These are phyloP conservation scores for Anneissia japonica DNA, from an alignment of 35 echinoderm and acorn worm genomes.

Conservation along the genomic window DNA sequence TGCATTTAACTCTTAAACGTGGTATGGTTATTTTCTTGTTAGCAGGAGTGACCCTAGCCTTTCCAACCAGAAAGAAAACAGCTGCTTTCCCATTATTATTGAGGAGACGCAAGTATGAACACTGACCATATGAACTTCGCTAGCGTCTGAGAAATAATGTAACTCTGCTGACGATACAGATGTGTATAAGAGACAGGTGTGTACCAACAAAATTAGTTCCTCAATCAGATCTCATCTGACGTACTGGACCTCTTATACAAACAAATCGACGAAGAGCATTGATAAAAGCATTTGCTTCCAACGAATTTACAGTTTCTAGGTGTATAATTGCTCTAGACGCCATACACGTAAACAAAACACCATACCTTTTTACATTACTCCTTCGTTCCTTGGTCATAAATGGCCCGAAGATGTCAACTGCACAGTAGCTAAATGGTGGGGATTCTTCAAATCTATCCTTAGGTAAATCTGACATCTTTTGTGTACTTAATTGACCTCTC, in stretches of 20 bases:
- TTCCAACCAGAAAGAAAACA: background rate
- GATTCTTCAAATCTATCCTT: too few relatives aligned
- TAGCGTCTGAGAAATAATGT: conserved; percentile 1
- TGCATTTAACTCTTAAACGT: background rate
- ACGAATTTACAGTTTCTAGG: background rate
- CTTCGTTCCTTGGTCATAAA: background rate
- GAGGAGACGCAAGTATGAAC: background rate
- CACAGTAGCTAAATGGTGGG: conserved; percentile 15
- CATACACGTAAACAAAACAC: conserved; percentile 18
- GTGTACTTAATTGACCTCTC: too few relatives aligned
- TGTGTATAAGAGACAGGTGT: too few relatives aligned
- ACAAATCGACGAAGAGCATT: conserved; percentile 19
- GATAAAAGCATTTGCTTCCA: conserved; percentile 12
- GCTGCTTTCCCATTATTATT: background rate
- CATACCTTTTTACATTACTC: background rate
- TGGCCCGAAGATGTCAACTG: conserved; percentile 19
- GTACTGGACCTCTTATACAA: too few relatives aligned
- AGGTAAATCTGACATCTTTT: too few relatives aligned
- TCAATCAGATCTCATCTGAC: too few relatives aligned
- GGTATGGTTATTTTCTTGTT: background rate
- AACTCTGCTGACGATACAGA: too few relatives aligned
- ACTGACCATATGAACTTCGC: background rate
- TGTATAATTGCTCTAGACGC: conserved; percentile 25
- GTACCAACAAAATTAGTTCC: too few relatives aligned
- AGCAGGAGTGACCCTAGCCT: background rate